Evolutionary conservation across 2,797 vertebrate genomes (phyloP).

Genomic region (Lutjanus campechanus): DNA sequence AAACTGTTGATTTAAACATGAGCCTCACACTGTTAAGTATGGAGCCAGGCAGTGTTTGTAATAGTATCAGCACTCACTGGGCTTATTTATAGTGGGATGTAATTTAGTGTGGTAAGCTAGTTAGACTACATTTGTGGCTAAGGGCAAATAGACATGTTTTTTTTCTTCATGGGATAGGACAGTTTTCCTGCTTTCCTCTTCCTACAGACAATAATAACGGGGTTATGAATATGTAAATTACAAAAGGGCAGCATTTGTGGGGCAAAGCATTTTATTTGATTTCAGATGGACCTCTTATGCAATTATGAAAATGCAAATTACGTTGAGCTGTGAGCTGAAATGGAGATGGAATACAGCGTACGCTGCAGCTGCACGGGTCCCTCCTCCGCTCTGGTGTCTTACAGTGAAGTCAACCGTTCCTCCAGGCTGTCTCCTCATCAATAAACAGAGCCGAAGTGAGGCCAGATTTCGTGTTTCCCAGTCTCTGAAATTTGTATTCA

Average conservation of each 20-base stretch:
- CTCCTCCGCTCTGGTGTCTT: conserved; percentile 26
- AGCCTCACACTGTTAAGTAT: conserved; percentile 6
- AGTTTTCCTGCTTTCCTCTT: conserved; percentile 11
- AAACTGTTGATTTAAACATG: conserved; percentile 19
- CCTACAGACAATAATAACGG: conserved; percentile 25
- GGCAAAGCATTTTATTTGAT: conserved; percentile 59
- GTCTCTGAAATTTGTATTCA: not conserved
- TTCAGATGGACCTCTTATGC: conserved; percentile 49
- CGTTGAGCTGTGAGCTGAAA: conserved; percentile 34
- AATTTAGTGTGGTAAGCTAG: conserved; percentile 34
- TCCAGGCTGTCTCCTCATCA: conserved; percentile 1
- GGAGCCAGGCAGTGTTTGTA: conserved; percentile 22
- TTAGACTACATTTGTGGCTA: conserved; percentile 36
- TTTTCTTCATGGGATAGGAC: conserved; percentile 5
- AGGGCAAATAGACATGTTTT: conserved; percentile 32
- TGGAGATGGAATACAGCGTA: conserved; percentile 29
- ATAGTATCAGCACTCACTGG: conserved; percentile 29
- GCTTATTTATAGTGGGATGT: conserved; percentile 51
- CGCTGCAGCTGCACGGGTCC: conserved; percentile 36
- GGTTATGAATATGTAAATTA: conserved; percentile 65
- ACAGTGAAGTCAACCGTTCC: conserved; percentile 11
- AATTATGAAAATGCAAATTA: conserved; percentile 65
- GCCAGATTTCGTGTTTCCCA: not conserved
- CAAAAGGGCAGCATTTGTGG: conserved; percentile 22
- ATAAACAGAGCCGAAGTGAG: conserved; percentile 10